phyloP scores from a whole-genome alignment of 2,113 vertebrate genomes.

The Perca fluviatilis region DNA sequence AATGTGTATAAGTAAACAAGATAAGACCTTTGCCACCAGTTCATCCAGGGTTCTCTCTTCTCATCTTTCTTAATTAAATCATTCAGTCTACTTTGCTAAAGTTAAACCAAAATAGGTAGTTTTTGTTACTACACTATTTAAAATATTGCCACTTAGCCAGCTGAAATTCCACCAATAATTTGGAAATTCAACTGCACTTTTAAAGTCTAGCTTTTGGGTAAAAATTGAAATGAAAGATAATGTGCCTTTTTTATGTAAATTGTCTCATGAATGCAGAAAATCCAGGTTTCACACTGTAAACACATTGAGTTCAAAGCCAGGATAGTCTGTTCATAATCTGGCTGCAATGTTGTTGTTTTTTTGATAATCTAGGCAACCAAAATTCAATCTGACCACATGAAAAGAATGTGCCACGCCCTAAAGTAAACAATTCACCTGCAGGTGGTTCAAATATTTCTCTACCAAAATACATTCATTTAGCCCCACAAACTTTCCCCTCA shows the following conservation, averaged over 20 bases:
- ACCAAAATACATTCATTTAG: background rate
- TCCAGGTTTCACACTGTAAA: background rate
- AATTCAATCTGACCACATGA: background rate
- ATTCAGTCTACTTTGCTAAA: too few relatives aligned
- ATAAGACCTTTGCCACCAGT: too few relatives aligned
- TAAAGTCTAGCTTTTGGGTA: too few relatives aligned
- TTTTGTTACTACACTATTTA: too few relatives aligned
- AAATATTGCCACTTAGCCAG: background rate
- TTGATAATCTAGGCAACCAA: background rate
- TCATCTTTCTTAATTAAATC: too few relatives aligned
- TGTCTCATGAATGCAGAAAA: background rate
- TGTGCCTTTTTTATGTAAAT: too few relatives aligned
- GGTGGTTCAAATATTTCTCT: background rate
- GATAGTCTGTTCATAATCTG: background rate
- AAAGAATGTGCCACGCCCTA: conserved; percentile 18
- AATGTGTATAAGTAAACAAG: too few relatives aligned
- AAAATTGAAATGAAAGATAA: too few relatives aligned
- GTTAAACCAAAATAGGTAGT: too few relatives aligned
- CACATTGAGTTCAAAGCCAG: background rate
- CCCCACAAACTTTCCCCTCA: background rate
- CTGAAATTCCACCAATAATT: too few relatives aligned
- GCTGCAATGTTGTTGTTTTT: background rate
- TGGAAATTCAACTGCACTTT: background rate
- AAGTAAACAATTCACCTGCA: background rate
- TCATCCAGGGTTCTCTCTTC: too few relatives aligned